A percentile compares a stretch with the other conserved stretches of the same genome.
Evolutionary conservation across 2,888 invertebrate species (phyloP).

Genomic region (Stenotaenia linearis): DNA sequence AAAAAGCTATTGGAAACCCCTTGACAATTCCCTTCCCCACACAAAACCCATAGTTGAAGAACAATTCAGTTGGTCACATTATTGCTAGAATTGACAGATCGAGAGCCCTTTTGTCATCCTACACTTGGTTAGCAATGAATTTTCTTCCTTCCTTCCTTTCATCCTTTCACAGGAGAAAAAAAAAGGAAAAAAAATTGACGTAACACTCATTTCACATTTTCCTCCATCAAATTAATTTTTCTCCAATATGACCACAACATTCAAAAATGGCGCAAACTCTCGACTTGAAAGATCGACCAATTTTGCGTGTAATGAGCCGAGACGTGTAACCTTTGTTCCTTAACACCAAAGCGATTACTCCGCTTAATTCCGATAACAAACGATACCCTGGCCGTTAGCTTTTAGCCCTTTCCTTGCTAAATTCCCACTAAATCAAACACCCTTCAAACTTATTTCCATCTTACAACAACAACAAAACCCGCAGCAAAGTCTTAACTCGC

Average conservation of each 20-base stretch:
- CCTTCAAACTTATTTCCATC: neutral
- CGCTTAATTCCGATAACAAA: neutral
- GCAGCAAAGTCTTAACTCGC: neutral
- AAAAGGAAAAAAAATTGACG: neutral
- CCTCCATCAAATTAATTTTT: neutral
- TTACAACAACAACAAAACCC: neutral
- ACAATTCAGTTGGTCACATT: neutral
- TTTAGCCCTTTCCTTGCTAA: neutral
- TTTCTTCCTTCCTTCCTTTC: too few relatives aligned
- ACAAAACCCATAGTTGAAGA: neutral
- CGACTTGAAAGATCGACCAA: neutral
- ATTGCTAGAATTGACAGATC: neutral
- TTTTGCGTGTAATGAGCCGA: neutral
- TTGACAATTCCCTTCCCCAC: neutral
- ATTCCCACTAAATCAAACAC: neutral
- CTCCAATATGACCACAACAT: neutral
- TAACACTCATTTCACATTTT: neutral
- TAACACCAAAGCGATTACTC: neutral
- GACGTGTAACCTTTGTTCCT: neutral
- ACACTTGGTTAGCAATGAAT: conserved; percentile 7
- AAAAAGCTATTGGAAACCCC: neutral
- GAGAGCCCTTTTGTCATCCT: conserved; percentile 2
- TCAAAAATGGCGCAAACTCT: neutral
- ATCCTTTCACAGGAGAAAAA: too few relatives aligned
- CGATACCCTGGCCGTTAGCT: neutral